Evolutionary conservation across 2,797 vertebrate species (phyloP), one percentile per base, ranked within the genome.

Genomic region (Myiotriccus ornatus): DNA sequence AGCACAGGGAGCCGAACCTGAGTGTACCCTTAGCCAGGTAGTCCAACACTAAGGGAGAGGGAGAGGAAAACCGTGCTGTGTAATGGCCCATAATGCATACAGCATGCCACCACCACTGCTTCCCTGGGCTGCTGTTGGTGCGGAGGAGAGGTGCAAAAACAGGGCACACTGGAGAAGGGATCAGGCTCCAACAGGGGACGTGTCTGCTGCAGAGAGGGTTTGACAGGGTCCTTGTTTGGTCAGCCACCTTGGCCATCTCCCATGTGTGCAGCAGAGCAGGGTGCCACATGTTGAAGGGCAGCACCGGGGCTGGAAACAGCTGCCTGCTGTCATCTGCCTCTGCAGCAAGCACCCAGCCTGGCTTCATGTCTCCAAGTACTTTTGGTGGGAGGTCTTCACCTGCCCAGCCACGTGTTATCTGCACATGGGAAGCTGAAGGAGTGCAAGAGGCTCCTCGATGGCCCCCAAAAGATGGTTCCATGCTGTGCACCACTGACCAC

Each of bases 71-170:
- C 7, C 9, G 3, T 1, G 0, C 55, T 21, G 12, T 53, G 8
- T 21, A 24, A n/a, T 25, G 43, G 35, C 44, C 46, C 19, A 71
- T 34, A 55, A 17, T 2, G 0, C 34, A 41, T 0, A 0, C 14
- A 3, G 23, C 32, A 6, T 1, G 10, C 17, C 3, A 2, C 23
- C n/a, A 3, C 15, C 57, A 2, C 56, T 1, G 8, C 11, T 47
- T 37, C 37, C 80, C n/a, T 81, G 64, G 52, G 44, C 57, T 24
- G 21, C 14, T 59, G 68, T 53, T 0, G 1, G 47, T 8, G 28
- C 30, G 1, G 3, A 80, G 32, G 5, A 59, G 56, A 86, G 32
- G 22, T 41, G 50, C 23, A 63, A 56, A 77, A 90, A 73, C 84
- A 34, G 56, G 53, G 41, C 16, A 6, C 0, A 7, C 32, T 2